Base-by-base conservation (phyloP, 2,888 invertebrate genomes). In the Digitonthophagus gazella region DNA sequence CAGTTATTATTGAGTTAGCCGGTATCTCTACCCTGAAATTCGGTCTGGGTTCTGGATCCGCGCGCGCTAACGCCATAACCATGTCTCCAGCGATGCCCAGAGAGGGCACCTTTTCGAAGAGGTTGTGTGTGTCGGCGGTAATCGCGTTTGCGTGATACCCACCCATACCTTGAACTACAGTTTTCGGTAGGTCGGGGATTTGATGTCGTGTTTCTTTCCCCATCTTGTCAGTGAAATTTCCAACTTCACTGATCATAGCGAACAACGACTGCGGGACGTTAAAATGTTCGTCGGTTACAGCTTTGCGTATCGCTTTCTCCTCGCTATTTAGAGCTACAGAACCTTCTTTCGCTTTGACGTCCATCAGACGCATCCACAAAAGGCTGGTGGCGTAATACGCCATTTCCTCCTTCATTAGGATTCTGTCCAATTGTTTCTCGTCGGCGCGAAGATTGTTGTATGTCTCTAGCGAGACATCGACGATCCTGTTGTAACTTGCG, bases 61-160 rank as follows among this genome's bases (percentile, higher is more conserved):
- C 19, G 19, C 73, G 64, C 15, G 80, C 76, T 14, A 78, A 68
- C 15, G 78, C 78, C 78, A 80, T 80, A 2, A 77, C 72, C 74
- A 79, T 75, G 65, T 80, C 79, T 69, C 77, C 78, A 2, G 79
- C 78, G 8, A 79, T 76, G 0, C 78, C 78, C 63, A 79, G 69
- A 2, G 74, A 74, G 2, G 77, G 78, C 19, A 76, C 70, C 67
- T 79, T 79, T 71, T 80, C 79, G 70, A 78, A 80, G 14, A 77
- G 63, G 55, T 75, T 77, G 70, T 80, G 79, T 5, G 71, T 76
- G 58, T 75, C 74, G 0, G 8, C 68, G 19, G 72, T 73, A 4
- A 80, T 68, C 2, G 6, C 69, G n/a, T 15, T 22, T 44, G 77
- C 73, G 65, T 79, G 79, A 63, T 80, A 79, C 1, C 28, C 3